Conservation (phyloP, 2,113 vertebrate genomes). For the Bos taurus region ARS-UCD2.0 NC_037344.1:19015501-19016000, state of each 20-base stretch:
- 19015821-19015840: neutral
- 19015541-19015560: neutral
- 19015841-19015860: neutral
- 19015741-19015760: neutral
- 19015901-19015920: neutral
- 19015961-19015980: neutral
- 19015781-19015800: neutral
- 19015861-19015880: neutral
- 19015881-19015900: neutral
- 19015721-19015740: neutral
- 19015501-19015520: neutral
- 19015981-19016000: conserved; percentile 31
- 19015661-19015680: neutral
- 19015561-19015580: neutral
- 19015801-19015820: neutral
- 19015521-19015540: neutral
- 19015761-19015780: neutral
- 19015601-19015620: neutral
- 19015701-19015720: neutral
- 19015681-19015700: neutral
- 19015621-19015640: neutral
- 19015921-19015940: neutral
- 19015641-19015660: neutral
- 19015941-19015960: neutral
- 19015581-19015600: conserved; percentile 8